Percentiles rank a stretch among this genome's conserved stretches.
phyloP scores from a whole-genome alignment of 2,797 vertebrate species.

The Pseudotriccus pelzelni region DNA sequence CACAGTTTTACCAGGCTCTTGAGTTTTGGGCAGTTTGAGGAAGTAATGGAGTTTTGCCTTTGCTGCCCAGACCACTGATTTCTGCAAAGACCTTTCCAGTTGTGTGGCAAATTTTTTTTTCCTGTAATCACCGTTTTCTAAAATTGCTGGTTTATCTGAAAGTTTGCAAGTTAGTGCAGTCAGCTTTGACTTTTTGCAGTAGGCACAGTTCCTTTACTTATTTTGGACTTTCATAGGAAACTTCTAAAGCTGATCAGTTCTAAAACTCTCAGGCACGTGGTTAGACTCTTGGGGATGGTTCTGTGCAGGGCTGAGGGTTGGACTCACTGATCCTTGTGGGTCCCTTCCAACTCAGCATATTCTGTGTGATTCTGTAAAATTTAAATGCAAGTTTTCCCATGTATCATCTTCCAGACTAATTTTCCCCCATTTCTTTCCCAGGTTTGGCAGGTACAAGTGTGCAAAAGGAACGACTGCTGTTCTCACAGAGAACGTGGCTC shows the following conservation, averaged over 20 bases:
- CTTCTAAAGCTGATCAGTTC: background rate
- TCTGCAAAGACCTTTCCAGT: no score
- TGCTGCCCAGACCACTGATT: background rate
- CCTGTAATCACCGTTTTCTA: background rate
- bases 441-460: slow-evolving; percentile 91
- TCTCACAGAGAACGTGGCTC: slow-evolving; percentile 79
- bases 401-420: background rate
- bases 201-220: background rate
- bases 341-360: background rate
- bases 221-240: background rate
- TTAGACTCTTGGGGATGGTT: background rate
- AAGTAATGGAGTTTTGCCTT: accelerated
- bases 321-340: background rate
- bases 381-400: background rate
- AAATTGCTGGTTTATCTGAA: background rate
- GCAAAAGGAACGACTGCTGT: slow-evolving; percentile 89
- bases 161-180: accelerated
- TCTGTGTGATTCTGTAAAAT: background rate
- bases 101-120: background rate
- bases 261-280: background rate
- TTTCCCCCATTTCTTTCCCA: slow-evolving; percentile 36
- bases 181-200: background rate
- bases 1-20: accelerated
- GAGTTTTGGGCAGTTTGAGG: background rate
- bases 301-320: background rate